Conservation (phyloP, 2,113 vertebrate species). For the Tamias sibiricus region DNA sequence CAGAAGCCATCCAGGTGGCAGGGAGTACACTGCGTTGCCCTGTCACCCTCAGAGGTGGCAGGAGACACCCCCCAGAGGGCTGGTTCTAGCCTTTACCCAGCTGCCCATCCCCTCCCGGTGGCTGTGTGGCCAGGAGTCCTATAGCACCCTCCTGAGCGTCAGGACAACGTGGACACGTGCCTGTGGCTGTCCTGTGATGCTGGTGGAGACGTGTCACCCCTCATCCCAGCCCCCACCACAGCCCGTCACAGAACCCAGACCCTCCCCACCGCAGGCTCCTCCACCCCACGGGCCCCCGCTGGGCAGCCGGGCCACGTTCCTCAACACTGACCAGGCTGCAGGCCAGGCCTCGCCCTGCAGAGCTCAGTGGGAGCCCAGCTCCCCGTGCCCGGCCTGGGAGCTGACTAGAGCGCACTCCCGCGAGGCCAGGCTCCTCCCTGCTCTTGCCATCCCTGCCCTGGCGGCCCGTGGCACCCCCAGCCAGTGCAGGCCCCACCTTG, state of each 20-base stretch:
- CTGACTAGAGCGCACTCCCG: not conserved
- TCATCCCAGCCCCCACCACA: not conserved
- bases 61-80: accelerated
- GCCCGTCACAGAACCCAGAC: not conserved
- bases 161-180: not conserved
- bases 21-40: not conserved
- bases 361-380: not conserved
- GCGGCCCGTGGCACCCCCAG: not conserved
- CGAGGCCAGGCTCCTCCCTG: not conserved
- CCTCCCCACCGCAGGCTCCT: not conserved
- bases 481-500: too few relatives aligned
- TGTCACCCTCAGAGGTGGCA: not conserved
- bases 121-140: too few relatives aligned
- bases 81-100: not conserved
- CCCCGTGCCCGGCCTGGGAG: not conserved
- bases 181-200: accelerated
- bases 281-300: accelerated
- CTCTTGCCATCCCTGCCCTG: not conserved
- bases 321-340: too few relatives aligned
- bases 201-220: not conserved
- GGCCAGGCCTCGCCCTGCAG: not conserved
- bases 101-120: not conserved
- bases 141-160: not conserved
- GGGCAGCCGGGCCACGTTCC: not conserved
- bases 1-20: accelerated